Evolutionary conservation across 2,888 invertebrate genomes (phyloP).

Genomic region (Scelioninae gen. 2): DNA sequence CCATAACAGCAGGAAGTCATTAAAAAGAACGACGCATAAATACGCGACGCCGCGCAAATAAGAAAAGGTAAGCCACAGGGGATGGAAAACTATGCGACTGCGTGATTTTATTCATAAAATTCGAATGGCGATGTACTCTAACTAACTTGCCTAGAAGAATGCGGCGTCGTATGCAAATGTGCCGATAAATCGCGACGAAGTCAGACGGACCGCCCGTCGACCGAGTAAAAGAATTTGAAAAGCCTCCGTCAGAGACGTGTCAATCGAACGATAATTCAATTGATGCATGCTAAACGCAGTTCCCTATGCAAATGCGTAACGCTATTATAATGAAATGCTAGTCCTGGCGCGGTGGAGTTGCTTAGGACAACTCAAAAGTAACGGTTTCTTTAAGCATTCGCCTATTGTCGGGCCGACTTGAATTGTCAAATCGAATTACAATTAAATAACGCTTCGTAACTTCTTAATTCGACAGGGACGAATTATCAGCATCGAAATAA

Average conservation of each 20-base stretch:
- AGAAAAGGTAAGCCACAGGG: constrained; percentile 57
- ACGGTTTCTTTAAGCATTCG: constrained; percentile 62
- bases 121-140: constrained; percentile 54
- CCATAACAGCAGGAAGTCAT: too few relatives aligned
- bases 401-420: constrained; percentile 36
- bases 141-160: constrained; percentile 60
- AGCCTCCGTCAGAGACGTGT: constrained; percentile 69
- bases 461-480: constrained; percentile 18
- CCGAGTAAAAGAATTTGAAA: constrained; percentile 65
- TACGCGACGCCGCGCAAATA: constrained; percentile 31
- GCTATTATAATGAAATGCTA: constrained; percentile 63
- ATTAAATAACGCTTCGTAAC: background rate
- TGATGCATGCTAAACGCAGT: constrained; percentile 66
- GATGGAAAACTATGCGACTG: constrained; percentile 48
- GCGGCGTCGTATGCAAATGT: constrained; percentile 69
- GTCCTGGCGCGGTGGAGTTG: constrained; percentile 48
- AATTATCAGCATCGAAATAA: too few relatives aligned
- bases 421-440: constrained; percentile 35
- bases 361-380: constrained; percentile 58
- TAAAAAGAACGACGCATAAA: constrained; percentile 32
- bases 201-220: constrained; percentile 63
- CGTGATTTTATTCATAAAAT: constrained; percentile 54
- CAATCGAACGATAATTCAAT: constrained; percentile 72
- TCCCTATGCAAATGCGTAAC: constrained; percentile 72
- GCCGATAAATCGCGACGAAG: constrained; percentile 63